These are phyloP conservation scores for Harpalus rufipes DNA, from an alignment of 2,888 invertebrate species.

Conservation along the genomic window DNA sequence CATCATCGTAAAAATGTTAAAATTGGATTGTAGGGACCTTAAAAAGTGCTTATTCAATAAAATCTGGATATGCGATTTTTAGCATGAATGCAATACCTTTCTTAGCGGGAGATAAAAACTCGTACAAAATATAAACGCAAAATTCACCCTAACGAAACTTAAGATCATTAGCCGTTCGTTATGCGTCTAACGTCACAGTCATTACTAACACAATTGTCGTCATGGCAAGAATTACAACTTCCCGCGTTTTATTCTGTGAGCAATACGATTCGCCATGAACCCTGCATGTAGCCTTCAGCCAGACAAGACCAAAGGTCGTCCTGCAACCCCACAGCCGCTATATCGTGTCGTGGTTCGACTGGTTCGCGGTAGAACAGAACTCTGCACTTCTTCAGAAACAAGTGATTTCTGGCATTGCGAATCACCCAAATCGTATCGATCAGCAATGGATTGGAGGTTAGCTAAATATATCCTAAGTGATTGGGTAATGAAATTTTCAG, in stretches of 20 bases:
- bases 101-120: too few relatives aligned
- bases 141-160: not conserved
- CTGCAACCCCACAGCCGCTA: not conserved
- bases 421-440: conserved; percentile 22
- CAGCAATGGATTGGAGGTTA: not conserved
- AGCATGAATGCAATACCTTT: too few relatives aligned
- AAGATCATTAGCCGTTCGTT: not conserved
- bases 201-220: conserved; percentile 2
- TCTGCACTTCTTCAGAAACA: not conserved
- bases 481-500: conserved; percentile 48
- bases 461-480: conserved; percentile 48
- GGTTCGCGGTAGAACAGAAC: conserved; percentile 10
- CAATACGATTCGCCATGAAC: not conserved
- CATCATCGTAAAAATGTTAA: too few relatives aligned
- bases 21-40: too few relatives aligned
- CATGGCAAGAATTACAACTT: not conserved
- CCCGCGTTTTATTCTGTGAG: not conserved
- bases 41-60: too few relatives aligned
- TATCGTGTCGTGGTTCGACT: conserved; percentile 1
- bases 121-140: not conserved
- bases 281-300: conserved; percentile 7
- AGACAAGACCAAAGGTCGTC: not conserved
- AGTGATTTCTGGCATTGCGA: conserved; percentile 47
- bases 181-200: not conserved
- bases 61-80: too few relatives aligned